Evolutionary conservation across 2,113 vertebrate genomes (phyloP).

Genomic region (Alexandromys fortis): DNA sequence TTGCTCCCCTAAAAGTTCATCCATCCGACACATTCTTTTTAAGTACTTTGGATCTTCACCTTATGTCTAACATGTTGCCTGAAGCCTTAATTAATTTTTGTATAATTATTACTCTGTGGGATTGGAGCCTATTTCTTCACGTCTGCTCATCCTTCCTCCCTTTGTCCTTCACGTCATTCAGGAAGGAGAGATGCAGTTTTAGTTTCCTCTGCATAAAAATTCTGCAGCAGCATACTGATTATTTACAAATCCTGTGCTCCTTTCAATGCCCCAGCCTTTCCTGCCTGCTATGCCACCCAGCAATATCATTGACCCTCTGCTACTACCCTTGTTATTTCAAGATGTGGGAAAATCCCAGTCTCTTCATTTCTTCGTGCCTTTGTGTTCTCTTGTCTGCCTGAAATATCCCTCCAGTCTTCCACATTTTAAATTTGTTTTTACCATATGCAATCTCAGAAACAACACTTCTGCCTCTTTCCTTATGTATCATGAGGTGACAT

Average conservation of each 20-base stretch:
- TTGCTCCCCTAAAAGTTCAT: constrained; percentile 10
- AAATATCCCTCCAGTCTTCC: not conserved
- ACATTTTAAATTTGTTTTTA: not conserved
- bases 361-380: not conserved
- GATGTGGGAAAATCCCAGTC: not conserved
- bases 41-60: not conserved
- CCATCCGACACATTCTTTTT: not conserved
- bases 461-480: not conserved
- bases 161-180: constrained; percentile 3
- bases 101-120: not conserved
- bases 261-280: not conserved
- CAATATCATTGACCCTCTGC: not conserved
- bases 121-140: not conserved
- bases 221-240: not conserved
- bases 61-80: constrained; percentile 54
- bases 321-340: not conserved
- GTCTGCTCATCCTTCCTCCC: not conserved
- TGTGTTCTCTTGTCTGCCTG: not conserved
- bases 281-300: not conserved
- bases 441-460: not conserved
- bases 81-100: constrained; percentile 48
- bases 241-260: not conserved
- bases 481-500: too few relatives aligned
- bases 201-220: constrained; percentile 47
- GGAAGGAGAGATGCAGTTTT: constrained; percentile 31